Evolutionary conservation across 2,888 invertebrate genomes (phyloP), one percentile per base, ranked within the genome.

Genomic region (Nemapogon koenigi): DNA sequence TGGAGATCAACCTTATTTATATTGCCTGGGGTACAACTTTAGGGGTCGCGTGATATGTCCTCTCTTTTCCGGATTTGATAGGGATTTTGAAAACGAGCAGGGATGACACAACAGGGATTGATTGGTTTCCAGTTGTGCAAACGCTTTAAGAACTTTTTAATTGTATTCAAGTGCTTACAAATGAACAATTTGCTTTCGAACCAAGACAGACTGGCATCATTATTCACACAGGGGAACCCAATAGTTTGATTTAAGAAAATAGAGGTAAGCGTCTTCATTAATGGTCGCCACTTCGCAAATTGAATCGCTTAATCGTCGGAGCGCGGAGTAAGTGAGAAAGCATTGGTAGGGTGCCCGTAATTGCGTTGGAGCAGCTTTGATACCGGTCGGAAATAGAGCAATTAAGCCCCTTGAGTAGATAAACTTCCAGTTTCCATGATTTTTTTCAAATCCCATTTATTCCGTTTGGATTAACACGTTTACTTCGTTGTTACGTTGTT

Each of bases 251-350:
- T 17, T 16, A 26, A 22, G 32, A 33, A 39, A 33, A 39, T 27
- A 38, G 25, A 41, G 35, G 19, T 35, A 31, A 35, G 39, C 29
- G 31, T 37, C 32, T 42, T 28, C 31, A 42, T 62, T 60, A 61
- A 62, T 59, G 55, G 52, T 55, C 62, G 58, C 59, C 61, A 64
- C 60, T 65, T 60, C 51, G 56, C 62, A 66, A 69, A 70, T 62
- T 66, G 62, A 68, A 65, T 62, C 62, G 60, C 52, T 69, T 64
- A 64, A 68, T 66, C 62, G 61, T 49, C 50, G 50, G 53, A 49
- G 51, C 43, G 43, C 44, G 49, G 49, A 52, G 53, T 52, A 49
- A 50, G 50, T 50, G 50, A 50, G 54, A 55, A 60, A 59, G 59
- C 61, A 64, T 63, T 57, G 58, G 54, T 46, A 48, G 47, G 50